These are phyloP conservation scores for Manduca sexta DNA, from an alignment of 1,140 invertebrate species.

Conservation along the genomic window DNA sequence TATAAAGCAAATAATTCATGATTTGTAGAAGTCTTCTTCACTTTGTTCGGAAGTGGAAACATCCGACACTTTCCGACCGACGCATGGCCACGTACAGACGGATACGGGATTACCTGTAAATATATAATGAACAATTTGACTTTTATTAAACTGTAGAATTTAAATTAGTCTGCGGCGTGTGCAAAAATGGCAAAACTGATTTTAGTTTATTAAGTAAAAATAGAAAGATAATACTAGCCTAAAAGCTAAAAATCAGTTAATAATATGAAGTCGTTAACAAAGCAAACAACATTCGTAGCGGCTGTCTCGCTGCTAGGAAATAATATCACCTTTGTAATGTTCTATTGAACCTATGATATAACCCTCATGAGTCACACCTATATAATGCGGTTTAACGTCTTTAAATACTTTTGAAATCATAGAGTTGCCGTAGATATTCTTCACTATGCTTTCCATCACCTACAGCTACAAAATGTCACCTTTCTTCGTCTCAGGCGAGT, in stretches of 20 bases:
- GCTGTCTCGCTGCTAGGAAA: too few relatives aligned
- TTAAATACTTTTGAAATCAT: too few relatives aligned
- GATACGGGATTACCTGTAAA: not conserved
- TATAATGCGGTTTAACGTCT: too few relatives aligned
- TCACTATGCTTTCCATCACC: too few relatives aligned
- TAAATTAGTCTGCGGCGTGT: not conserved
- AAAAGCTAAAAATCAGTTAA: not conserved
- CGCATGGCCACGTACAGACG: slow-evolving; percentile 1
- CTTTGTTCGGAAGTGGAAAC: not conserved
- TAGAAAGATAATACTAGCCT: not conserved
- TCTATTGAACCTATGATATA: too few relatives aligned
- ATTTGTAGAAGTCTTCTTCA: not conserved
- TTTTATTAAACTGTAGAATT: too few relatives aligned
- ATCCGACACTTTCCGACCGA: not conserved
- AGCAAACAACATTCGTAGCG: too few relatives aligned
- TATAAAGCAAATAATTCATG: too few relatives aligned
- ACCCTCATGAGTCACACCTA: too few relatives aligned
- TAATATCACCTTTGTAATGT: too few relatives aligned
- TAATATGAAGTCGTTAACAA: too few relatives aligned
- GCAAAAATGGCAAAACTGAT: not conserved
- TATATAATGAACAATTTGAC: not conserved
- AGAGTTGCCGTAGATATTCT: too few relatives aligned
- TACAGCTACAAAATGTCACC: slow-evolving; percentile 13
- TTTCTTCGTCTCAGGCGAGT: slow-evolving; percentile 21
- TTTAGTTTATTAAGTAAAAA: not conserved